Percentiles rank a stretch among this genome's conserved stretches.
phyloP scores from a whole-genome alignment of 2,888 invertebrate species.

The Halictus ligatus region DNA sequence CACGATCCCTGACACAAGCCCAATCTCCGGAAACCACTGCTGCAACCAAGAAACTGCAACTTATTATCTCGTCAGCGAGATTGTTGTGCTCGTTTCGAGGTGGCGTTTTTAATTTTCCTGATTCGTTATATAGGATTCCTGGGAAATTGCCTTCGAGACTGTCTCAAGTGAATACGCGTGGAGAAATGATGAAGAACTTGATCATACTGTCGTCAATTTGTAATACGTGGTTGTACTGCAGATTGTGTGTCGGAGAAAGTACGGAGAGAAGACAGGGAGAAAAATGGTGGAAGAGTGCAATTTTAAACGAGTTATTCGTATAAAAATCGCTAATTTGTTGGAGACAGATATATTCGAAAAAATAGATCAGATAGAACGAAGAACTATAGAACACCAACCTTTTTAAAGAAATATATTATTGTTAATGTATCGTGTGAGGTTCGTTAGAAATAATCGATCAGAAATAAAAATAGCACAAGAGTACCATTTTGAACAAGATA shows the following conservation, averaged over 20 bases:
- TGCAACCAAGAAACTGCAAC: not conserved
- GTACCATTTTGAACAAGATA: no score
- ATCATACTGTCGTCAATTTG: not conserved
- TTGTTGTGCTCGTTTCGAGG: not conserved
- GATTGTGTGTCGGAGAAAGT: not conserved
- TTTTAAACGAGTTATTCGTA: not conserved
- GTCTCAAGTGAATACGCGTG: not conserved
- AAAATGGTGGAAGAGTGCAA: not conserved
- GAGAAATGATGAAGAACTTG: not conserved
- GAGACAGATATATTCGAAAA: no score
- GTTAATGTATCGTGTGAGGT: no score
- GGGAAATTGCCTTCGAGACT: not conserved
- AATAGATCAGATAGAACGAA: no score
- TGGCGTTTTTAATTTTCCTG: not conserved
- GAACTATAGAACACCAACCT: no score
- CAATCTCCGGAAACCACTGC: not conserved
- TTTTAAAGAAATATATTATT: no score
- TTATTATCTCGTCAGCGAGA: not conserved
- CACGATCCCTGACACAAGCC: not conserved
- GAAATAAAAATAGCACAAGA: no score
- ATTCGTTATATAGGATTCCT: not conserved
- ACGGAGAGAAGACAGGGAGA: not conserved
- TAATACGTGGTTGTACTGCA: not conserved
- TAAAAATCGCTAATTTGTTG: no score
- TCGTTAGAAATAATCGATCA: no score